Evolutionary conservation across 35 echinoderm and acorn worm species (phyloP).

Genomic region (Acanthaster planci): DNA sequence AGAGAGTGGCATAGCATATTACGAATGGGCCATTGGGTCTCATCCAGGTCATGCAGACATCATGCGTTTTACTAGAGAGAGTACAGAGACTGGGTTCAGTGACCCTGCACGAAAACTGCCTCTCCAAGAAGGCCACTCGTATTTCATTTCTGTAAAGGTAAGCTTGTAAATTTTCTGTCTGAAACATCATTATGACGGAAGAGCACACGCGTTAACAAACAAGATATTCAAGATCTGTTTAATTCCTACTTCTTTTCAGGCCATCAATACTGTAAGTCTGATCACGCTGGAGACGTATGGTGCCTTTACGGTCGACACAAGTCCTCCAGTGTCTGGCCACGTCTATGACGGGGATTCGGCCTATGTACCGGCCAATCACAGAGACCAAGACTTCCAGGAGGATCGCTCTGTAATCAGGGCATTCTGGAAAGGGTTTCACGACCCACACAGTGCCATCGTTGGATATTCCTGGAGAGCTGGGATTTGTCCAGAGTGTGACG

Average conservation of each 20-base stretch:
- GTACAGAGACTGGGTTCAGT: not conserved
- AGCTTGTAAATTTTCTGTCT: not conserved
- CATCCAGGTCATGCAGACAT: slow-evolving; percentile 44
- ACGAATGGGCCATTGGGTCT: slow-evolving; percentile 38
- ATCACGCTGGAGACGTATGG: not conserved
- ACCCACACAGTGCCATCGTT: slow-evolving; percentile 38
- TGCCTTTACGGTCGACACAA: slow-evolving; percentile 30
- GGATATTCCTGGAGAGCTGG: slow-evolving; percentile 39
- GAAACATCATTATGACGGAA: too few relatives aligned
- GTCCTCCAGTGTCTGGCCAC: slow-evolving; percentile 20
- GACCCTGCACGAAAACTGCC: not conserved
- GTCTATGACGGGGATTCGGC: slow-evolving; percentile 24
- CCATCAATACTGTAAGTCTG: slow-evolving; percentile 32
- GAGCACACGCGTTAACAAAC: too few relatives aligned
- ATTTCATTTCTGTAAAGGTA: slow-evolving; percentile 16
- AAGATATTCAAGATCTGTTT: not conserved
- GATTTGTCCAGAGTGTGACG: slow-evolving; percentile 13
- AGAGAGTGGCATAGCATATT: slow-evolving; percentile 39
- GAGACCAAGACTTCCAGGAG: slow-evolving; percentile 36
- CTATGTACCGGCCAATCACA: not conserved
- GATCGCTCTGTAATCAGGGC: not conserved
- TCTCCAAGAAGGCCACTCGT: slow-evolving; percentile 40
- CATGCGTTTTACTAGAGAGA: slow-evolving; percentile 13
- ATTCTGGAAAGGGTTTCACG: slow-evolving; percentile 51
- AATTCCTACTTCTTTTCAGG: too few relatives aligned